Evolutionary conservation across 2,888 invertebrate genomes (phyloP).

Genomic region (Drosophila demipolita): DNA sequence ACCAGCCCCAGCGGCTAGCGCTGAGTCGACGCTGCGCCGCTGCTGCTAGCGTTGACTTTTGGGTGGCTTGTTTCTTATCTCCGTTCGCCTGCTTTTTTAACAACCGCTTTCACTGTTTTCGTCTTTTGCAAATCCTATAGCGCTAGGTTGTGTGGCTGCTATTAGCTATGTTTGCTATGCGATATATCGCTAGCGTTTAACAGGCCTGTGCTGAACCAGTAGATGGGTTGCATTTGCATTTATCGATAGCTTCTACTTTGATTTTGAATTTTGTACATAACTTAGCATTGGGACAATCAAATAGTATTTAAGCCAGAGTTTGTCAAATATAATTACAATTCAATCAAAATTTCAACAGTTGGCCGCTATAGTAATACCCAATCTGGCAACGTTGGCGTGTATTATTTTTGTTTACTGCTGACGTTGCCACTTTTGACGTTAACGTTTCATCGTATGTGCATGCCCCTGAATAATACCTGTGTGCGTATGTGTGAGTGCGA

Average conservation of each 20-base stretch:
- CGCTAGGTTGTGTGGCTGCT: constrained; percentile 53
- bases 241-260: constrained; percentile 20
- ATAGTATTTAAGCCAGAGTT: neutral
- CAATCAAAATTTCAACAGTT: neutral
- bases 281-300: neutral
- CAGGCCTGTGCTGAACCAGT: constrained; percentile 21
- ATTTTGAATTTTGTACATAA: neutral
- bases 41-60: constrained; percentile 56
- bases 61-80: constrained; percentile 55
- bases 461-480: constrained; percentile 19
- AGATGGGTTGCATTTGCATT: constrained; percentile 10
- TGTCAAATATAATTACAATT: neutral
- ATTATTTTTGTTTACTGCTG: constrained; percentile 63
- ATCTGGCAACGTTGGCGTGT: constrained; percentile 28
- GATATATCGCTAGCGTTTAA: constrained; percentile 34
- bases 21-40: constrained; percentile 58
- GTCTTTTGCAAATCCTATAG: constrained; percentile 61
- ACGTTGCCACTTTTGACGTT: constrained; percentile 71
- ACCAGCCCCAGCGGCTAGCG: constrained; percentile 60
- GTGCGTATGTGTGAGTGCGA: constrained; percentile 27
- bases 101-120: constrained; percentile 64
- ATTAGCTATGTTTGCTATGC: constrained; percentile 48
- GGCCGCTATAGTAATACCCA: neutral
- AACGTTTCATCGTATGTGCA: constrained; percentile 52
- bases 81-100: constrained; percentile 47